Evolutionary conservation across 2,888 invertebrate genomes (phyloP), one percentile per base, ranked within the genome.

Genomic region (Malachius bipustulatus): DNA sequence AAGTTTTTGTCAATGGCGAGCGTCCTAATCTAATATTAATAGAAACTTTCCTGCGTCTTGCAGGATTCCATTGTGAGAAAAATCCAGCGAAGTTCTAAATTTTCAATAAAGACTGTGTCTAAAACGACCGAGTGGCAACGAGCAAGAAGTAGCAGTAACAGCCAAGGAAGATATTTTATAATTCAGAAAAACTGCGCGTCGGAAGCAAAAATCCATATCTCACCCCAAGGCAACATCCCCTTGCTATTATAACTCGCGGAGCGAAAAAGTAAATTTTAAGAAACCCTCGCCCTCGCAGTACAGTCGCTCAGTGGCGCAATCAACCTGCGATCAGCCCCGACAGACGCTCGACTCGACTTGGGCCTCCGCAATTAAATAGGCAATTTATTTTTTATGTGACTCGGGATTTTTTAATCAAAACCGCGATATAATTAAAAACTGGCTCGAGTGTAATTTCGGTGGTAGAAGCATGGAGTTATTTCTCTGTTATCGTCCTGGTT

Each of bases 181-280:
- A 62, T 61, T 61, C 61, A 57, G 60, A 57, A 58, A 59, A 59
- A 58, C 55, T 54, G 48, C 54, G 48, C 51, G 59, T 60, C 59
- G 57, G 58, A 57, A 60, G 60, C 57, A 62, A 62, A 60, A 62
- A 62, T 62, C 62, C 62, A 62, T 62, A 62, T 63, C 60, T 61
- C 57, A 57, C 57, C 55, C 54, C 47, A 42, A 47, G 48, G 47
- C 35, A 38, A 48, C 54, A 56, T 51, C 55, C 57, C 47, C 46
- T 43, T 47, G 60, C 60, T 58, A 60, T 62, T 62, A 62, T 62
- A 62, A 62, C 62, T 62, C 59, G 60, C 59, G 57, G 57, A 60
- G 60, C 59, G 62, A 61, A 61, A 62, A 62, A 63, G 62, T 62
- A 62, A 63, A 63, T 57, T 58, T 58, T 57, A 58, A 58, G 57